phyloP scores from a whole-genome alignment of 2,797 vertebrate genomes.

The Cyprinella venusta region DNA sequence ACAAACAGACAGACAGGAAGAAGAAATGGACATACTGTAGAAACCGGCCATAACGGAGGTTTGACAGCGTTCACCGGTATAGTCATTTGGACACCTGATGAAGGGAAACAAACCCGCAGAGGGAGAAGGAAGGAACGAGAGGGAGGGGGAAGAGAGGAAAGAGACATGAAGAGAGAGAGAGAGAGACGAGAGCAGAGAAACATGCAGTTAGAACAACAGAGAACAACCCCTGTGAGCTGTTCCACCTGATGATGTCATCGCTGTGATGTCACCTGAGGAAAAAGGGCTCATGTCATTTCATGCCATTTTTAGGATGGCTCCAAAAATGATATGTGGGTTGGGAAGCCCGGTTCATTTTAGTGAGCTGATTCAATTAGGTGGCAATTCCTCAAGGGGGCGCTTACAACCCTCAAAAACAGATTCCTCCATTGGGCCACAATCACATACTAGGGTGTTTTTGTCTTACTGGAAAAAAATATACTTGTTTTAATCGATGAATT shows the following conservation, averaged over 20 bases:
- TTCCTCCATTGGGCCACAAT: background rate
- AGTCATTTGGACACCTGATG: slow-evolving; percentile 99
- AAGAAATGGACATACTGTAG: slow-evolving; percentile 99
- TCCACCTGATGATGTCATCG: slow-evolving; percentile 67
- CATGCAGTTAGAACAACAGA: slow-evolving; percentile 81
- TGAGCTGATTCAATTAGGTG: background rate
- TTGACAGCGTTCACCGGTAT: slow-evolving; percentile 99
- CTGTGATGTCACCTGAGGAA: slow-evolving; percentile 70
- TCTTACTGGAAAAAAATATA: background rate
- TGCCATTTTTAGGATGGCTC: slow-evolving; percentile 36
- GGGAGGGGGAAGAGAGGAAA: slow-evolving; percentile 64
- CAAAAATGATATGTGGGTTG: background rate
- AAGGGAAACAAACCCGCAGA: slow-evolving; percentile 37
- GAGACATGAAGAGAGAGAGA: slow-evolving; percentile 72
- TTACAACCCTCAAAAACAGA: background rate
- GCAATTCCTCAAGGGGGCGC: slow-evolving; percentile 25
- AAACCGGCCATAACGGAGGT: slow-evolving; percentile 99
- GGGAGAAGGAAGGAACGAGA: slow-evolving; percentile 35
- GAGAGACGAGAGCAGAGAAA: slow-evolving; percentile 81
- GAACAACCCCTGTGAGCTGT: slow-evolving; percentile 69
- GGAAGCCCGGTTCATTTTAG: background rate
- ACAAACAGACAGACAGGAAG: slow-evolving; percentile 63
- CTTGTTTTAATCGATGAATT: background rate
- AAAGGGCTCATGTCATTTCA: slow-evolving; percentile 59
- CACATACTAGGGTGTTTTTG: background rate